phyloP scores from a whole-genome alignment of 2,797 vertebrate species.

The Cichlasoma orientale region DNA sequence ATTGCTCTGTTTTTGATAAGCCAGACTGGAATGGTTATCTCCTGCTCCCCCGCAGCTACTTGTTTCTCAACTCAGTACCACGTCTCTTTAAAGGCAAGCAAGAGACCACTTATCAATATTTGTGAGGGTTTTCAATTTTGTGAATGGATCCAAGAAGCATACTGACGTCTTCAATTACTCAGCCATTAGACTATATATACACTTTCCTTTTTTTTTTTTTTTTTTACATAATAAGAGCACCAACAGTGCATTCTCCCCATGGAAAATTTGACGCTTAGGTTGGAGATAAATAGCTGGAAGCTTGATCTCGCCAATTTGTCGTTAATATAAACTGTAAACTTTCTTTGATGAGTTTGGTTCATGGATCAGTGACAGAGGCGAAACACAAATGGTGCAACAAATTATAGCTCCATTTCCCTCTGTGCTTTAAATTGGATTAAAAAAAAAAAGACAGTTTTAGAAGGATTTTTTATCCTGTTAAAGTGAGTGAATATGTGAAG shows the following conservation, averaged over 20 bases:
- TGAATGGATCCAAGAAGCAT: not conserved
- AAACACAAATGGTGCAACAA: not conserved
- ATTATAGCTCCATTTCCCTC: conserved; percentile 7
- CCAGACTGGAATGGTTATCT: conserved; percentile 33
- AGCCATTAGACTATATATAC: not conserved
- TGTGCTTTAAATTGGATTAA: conserved; percentile 7
- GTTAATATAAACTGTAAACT: not conserved
- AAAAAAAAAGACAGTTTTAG: not conserved
- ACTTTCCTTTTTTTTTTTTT: not conserved
- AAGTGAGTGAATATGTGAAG: conserved; percentile 12
- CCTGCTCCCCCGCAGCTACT: conserved; percentile 11
- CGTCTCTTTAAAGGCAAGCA: conserved; percentile 8
- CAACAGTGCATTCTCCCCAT: not conserved
- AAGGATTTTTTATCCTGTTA: conserved; percentile 9
- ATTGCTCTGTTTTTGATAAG: conserved; percentile 33
- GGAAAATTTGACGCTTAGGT: not conserved
- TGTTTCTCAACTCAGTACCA: conserved; percentile 10
- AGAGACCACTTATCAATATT: conserved; percentile 32
- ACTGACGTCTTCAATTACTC: conserved; percentile 9
- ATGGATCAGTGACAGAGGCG: not conserved
- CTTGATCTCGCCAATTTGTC: not conserved
- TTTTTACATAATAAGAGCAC: not conserved
- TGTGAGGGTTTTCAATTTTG: conserved; percentile 23
- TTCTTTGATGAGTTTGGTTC: not conserved
- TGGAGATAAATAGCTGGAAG: conserved; percentile 1